phyloP scores from a whole-genome alignment of 2,113 vertebrate species.

The Notechis scutatus region DNA sequence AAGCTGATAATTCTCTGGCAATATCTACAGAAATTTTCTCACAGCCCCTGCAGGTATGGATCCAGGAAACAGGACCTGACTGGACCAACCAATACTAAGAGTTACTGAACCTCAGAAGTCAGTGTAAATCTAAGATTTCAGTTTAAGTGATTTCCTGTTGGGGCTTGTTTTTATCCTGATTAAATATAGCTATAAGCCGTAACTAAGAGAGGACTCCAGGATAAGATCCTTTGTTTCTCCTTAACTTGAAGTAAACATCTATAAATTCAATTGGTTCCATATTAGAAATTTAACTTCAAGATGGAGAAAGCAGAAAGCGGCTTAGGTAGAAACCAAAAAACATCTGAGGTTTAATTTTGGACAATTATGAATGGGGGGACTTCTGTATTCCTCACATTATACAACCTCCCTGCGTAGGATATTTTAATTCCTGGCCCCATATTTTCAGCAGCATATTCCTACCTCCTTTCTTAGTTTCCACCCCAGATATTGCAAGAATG shows the following conservation, averaged over 20 bases:
- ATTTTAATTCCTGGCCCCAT: background rate
- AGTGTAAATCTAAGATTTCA: background rate
- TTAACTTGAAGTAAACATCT: background rate
- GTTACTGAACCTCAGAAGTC: background rate
- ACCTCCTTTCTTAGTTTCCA: background rate
- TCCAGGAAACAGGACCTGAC: background rate
- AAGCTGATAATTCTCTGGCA: background rate
- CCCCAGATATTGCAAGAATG: background rate
- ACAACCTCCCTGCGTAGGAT: background rate
- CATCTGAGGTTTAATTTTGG: background rate
- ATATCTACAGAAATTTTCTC: background rate
- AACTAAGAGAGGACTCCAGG: background rate
- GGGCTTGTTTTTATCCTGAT: constrained; percentile 3
- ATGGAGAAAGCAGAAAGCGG: background rate
- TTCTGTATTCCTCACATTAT: background rate
- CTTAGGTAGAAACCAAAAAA: background rate
- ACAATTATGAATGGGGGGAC: background rate
- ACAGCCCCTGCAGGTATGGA: background rate
- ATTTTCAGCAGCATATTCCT: background rate
- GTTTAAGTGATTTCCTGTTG: background rate
- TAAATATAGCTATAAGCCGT: background rate
- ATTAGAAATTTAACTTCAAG: background rate
- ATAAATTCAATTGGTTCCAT: background rate
- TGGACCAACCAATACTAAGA: background rate
- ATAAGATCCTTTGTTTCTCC: background rate